Evolutionary conservation across 1,140 invertebrate species (phyloP).

Genomic region (Lepidurus apus): DNA sequence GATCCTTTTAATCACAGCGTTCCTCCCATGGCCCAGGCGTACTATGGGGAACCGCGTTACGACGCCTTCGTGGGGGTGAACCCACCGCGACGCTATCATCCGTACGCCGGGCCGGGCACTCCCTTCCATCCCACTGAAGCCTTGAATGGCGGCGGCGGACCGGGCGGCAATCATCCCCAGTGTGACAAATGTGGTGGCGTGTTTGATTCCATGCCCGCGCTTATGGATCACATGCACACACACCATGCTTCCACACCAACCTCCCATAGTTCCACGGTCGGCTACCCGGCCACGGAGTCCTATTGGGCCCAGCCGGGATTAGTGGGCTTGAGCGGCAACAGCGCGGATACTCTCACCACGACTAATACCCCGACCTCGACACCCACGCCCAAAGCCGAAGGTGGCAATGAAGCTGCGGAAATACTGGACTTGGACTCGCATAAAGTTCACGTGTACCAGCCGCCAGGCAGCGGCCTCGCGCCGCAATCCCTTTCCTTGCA

Average conservation of each 20-base stretch:
- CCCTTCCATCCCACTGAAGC: constrained; percentile 24
- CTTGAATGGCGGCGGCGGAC: constrained; percentile 47
- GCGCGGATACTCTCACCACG: constrained; percentile 36
- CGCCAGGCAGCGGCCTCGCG: constrained; percentile 39
- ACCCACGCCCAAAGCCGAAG: constrained; percentile 40
- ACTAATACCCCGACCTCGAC: constrained; percentile 40
- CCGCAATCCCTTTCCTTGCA: background rate
- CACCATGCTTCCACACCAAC: constrained; percentile 48
- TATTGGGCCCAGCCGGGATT: constrained; percentile 34
- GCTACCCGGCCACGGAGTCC: constrained; percentile 36
- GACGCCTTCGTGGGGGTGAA: constrained; percentile 35
- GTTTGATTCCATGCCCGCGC: constrained; percentile 60
- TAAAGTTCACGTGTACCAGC: constrained; percentile 65
- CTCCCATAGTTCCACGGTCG: constrained; percentile 34
- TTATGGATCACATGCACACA: constrained; percentile 63
- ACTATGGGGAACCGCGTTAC: constrained; percentile 44
- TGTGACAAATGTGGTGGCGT: constrained; percentile 74
- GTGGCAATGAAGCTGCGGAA: constrained; percentile 60
- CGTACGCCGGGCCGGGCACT: constrained; percentile 31
- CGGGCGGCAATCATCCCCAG: constrained; percentile 59
- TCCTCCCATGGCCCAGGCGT: constrained; percentile 53
- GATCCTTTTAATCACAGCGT: constrained; percentile 15
- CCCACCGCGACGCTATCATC: constrained; percentile 45
- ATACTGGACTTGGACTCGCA: constrained; percentile 82
- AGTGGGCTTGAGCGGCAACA: constrained; percentile 25